phyloP scores from a whole-genome alignment of 1,140 invertebrate species.

The Microplitis mediator region DNA sequence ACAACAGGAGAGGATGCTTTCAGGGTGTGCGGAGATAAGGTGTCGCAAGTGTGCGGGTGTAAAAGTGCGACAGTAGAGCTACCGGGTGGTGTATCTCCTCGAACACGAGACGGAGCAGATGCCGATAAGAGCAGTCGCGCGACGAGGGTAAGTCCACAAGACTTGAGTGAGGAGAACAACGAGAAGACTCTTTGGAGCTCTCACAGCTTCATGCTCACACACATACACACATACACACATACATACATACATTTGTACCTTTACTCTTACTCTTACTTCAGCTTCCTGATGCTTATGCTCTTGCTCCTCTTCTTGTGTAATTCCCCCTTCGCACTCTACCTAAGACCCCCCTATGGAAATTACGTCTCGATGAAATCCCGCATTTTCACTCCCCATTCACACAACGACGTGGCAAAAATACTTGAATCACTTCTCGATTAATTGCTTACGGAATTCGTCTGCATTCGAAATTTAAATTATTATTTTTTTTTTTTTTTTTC shows the following conservation, averaged over 20 bases:
- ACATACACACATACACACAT: no score
- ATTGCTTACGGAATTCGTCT: not conserved
- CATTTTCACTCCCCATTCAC: not conserved
- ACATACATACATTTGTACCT: not conserved
- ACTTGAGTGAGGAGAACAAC: not conserved
- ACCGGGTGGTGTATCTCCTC: not conserved
- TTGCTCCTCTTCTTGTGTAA: not conserved
- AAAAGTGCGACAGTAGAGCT: not conserved
- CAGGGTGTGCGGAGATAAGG: not conserved
- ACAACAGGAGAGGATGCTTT: conserved; percentile 35
- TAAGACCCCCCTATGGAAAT: conserved; percentile 18
- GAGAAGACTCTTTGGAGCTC: not conserved
- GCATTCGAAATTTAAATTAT: no score
- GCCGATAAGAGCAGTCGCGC: conserved; percentile 40
- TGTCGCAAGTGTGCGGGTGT: not conserved
- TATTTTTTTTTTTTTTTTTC: no score
- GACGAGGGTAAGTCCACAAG: not conserved
- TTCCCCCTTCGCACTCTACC: not conserved
- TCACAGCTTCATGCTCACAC: no score
- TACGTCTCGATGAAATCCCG: not conserved
- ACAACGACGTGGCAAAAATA: not conserved
- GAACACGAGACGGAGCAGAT: conserved; percentile 18
- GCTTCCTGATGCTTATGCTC: not conserved
- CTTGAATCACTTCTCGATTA: not conserved
- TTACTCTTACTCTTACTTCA: no score